phyloP scores from a whole-genome alignment of 2,113 vertebrate species.

The Cinclus cinclus region DNA sequence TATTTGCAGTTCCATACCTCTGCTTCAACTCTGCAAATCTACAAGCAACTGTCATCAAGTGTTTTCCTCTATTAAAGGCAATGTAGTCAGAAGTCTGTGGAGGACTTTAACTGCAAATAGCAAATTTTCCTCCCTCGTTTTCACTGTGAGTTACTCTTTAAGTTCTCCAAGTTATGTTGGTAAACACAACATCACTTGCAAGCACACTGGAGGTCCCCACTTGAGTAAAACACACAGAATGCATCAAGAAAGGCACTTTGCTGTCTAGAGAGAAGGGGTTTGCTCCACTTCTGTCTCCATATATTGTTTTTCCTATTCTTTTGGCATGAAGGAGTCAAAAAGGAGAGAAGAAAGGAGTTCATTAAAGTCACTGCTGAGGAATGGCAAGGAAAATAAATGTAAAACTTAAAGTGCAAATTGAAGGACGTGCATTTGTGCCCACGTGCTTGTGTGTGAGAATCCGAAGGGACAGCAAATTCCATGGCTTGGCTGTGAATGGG shows the following conservation, averaged over 20 bases:
- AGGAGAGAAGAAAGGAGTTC: background rate
- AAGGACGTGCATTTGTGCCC: background rate
- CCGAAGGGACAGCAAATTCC: background rate
- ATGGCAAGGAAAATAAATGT: background rate
- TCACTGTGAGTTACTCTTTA: background rate
- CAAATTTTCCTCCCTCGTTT: background rate
- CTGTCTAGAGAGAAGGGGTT: background rate
- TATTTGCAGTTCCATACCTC: background rate
- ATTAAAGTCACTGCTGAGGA: background rate
- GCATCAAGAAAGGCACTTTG: background rate
- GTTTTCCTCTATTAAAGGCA: background rate
- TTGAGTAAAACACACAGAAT: background rate
- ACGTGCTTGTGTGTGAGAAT: background rate
- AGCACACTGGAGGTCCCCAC: background rate
- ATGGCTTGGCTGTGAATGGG: background rate
- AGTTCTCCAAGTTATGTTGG: background rate
- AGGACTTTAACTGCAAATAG: conserved; percentile 21
- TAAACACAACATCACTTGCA: background rate
- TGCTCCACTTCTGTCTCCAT: background rate
- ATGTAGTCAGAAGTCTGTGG: background rate
- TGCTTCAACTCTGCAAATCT: background rate
- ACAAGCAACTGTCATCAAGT: background rate
- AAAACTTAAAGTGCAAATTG: background rate
- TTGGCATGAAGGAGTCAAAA: background rate
- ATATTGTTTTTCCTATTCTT: background rate